Base-by-base conservation (phyloP, 2,113 vertebrate species). In the Ciconia stormi region DNA sequence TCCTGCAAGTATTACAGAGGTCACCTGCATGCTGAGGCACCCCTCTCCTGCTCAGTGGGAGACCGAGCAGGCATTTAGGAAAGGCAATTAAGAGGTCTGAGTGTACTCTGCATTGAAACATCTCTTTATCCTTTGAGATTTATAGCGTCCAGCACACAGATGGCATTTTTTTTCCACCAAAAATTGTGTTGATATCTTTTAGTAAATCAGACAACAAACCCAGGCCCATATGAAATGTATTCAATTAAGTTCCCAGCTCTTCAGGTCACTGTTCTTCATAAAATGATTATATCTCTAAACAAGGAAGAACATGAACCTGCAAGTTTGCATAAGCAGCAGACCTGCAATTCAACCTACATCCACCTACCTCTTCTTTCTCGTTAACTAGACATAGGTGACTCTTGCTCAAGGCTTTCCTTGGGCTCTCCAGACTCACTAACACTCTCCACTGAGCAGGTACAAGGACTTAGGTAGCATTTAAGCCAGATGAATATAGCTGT, bases 211-310 rank as follows among this genome's bases (percentile, higher is more conserved):
- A 85, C 70, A 92, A 76, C 72, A 91, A 95, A 84, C 19, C 50
- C 66, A 79, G 59, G 32, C 66, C 22, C 42, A 9, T 70, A 42
- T 73, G 62, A 95, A 77, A 70, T 53, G 70, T 46, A 69, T 87
- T 85, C 72, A 91, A 82, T 87, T 65, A 65, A 72, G 36, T 79
- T 59, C n/a, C 84, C 50, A 58, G 53, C 65, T 79, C 78, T 97
- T 82, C 2, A 10, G 81, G 91, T 94, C 93, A 52, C 52, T 49
- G 26, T 76, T 95, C 32, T 72, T 89, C 52, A 36, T 90, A 67
- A 94, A 93, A 82, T 16, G 49, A 89, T 95, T 87, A 72, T 78
- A 70, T 88, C 81, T 91, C 46, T 79, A 61, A 95, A 90, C 66
- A 50, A 80, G 69, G 83, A 89, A 89, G 77, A 87, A n/a, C 49